These are phyloP conservation scores for Allygus modestus DNA, from an alignment of 2,888 invertebrate species.

Conservation along the genomic window DNA sequence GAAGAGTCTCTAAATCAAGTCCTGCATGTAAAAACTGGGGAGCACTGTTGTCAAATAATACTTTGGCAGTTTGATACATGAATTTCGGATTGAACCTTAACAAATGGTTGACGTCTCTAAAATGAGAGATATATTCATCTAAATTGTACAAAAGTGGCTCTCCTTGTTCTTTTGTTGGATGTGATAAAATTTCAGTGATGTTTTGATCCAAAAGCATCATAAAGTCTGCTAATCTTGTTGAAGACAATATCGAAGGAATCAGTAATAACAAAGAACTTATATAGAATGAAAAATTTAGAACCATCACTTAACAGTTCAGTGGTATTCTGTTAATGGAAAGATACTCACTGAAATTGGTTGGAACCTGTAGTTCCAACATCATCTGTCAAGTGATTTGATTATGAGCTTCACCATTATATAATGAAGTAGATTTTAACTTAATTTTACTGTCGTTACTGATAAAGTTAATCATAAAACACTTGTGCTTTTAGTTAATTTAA, in stretches of 20 bases:
- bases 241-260: constrained; percentile 13
- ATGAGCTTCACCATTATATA: not conserved
- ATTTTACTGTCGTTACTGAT: too few relatives aligned
- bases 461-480: too few relatives aligned
- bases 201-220: constrained; percentile 42
- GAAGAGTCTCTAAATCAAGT: constrained; percentile 12
- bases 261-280: not conserved
- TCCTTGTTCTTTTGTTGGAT: constrained; percentile 30
- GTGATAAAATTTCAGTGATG: constrained; percentile 35
- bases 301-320: not conserved
- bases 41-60: constrained; percentile 21
- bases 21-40: constrained; percentile 30
- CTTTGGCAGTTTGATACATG: constrained; percentile 44
- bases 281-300: not conserved
- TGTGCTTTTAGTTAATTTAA: too few relatives aligned
- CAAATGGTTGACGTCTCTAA: constrained; percentile 44
- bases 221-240: constrained; percentile 22
- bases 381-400: not conserved
- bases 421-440: not conserved
- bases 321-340: not conserved
- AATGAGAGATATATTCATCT: constrained; percentile 26
- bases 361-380: not conserved
- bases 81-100: constrained; percentile 30
- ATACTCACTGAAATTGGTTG: not conserved
- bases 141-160: constrained; percentile 40